Evolutionary conservation across 2,888 invertebrate genomes (phyloP).

Genomic region (Rutpela maculata): DNA sequence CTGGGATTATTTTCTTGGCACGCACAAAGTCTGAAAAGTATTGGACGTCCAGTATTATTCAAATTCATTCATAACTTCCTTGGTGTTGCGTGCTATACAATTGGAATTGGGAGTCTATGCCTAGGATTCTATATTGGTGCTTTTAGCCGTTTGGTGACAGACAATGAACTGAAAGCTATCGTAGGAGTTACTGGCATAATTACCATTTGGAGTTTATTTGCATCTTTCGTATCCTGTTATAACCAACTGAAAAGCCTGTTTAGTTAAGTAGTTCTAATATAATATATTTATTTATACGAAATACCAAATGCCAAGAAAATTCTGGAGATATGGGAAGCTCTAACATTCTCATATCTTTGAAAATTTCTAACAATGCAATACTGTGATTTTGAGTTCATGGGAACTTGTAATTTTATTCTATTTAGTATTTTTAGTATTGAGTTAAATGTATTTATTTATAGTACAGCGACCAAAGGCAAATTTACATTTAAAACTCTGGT

Average conservation of each 20-base stretch:
- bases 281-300: neutral
- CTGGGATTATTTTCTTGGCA: slow-evolving; percentile 50
- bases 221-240: slow-evolving; percentile 23
- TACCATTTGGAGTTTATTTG: slow-evolving; percentile 20
- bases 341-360: neutral
- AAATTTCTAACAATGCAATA: neutral
- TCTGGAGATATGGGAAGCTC: neutral
- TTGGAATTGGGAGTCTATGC: slow-evolving; percentile 52
- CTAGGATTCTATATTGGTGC: slow-evolving; percentile 44
- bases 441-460: neutral
- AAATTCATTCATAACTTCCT: slow-evolving; percentile 55
- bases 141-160: slow-evolving; percentile 25
- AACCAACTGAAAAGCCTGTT: slow-evolving; percentile 23
- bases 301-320: neutral
- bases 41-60: slow-evolving; percentile 47
- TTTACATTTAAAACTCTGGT: too few species aligned
- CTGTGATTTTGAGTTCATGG: neutral
- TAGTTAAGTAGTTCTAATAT: neutral
- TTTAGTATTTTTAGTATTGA: neutral
- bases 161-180: neutral
- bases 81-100: slow-evolving; percentile 50
- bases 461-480: too few species aligned
- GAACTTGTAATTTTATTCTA: neutral
- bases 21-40: slow-evolving; percentile 40
- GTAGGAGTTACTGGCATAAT: slow-evolving; percentile 3